Evolutionary conservation across 2,797 vertebrate genomes (phyloP).

Genomic region (Thalassophryne amazonica): DNA sequence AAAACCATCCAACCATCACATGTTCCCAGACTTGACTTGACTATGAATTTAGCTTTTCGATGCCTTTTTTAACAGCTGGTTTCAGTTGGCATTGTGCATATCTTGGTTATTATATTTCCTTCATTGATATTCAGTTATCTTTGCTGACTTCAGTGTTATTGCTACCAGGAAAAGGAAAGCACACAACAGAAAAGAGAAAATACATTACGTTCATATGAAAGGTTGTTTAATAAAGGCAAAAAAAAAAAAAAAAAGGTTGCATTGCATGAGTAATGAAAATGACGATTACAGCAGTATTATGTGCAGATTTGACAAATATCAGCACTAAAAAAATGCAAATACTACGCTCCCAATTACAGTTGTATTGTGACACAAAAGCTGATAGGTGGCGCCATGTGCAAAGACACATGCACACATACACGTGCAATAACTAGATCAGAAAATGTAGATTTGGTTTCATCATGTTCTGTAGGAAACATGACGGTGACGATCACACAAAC

Average conservation of each 20-base stretch:
- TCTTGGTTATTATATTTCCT: not conserved
- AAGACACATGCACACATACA: not conserved
- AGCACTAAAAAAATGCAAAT: not conserved
- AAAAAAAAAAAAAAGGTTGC: no score
- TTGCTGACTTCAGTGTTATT: constrained; percentile 19
- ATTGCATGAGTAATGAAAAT: no score
- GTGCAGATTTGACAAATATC: not conserved
- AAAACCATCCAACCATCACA: no score
- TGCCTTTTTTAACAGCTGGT: no score
- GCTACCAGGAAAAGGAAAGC: constrained; percentile 12
- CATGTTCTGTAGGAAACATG: constrained; percentile 4
- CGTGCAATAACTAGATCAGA: not conserved
- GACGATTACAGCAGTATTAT: no score
- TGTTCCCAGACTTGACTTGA: no score
- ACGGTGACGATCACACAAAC: constrained; percentile 31
- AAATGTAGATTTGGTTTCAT: constrained; percentile 5
- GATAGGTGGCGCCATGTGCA: not conserved
- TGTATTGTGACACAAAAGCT: not conserved
- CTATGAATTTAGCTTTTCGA: not conserved
- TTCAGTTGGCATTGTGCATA: not conserved
- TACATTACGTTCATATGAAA: not conserved
- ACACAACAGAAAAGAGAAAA: not conserved
- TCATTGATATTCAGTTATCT: constrained; percentile 6
- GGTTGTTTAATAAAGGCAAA: no score
- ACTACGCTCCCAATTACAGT: not conserved